A percentile compares a stretch with the other conserved stretches of the same genome.
These are phyloP conservation scores for Aulostomus chinensis DNA, from an alignment of 2,797 vertebrate species.

Conservation along the genomic window DNA sequence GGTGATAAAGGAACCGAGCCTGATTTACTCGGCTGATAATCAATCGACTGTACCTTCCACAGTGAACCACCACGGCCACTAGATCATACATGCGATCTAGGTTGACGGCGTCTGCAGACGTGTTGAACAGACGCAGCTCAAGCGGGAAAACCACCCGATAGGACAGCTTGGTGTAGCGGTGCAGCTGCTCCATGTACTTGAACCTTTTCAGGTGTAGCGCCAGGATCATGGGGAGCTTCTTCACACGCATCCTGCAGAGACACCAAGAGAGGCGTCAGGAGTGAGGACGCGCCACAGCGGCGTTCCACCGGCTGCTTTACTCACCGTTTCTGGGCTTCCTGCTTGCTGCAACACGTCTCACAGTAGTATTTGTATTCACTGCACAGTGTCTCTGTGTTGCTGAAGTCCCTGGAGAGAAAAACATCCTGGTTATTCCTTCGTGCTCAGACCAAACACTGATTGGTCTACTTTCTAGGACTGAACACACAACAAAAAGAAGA, in stretches of 20 bases:
- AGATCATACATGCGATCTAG: slow-evolving; percentile 97
- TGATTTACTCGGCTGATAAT: no score
- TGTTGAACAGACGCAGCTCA: slow-evolving; percentile 96
- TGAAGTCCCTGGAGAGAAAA: slow-evolving; percentile 89
- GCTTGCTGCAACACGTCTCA: slow-evolving; percentile 98
- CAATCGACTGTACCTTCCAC: slow-evolving; percentile 85
- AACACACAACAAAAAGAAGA: neutral
- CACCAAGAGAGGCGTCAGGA: neutral
- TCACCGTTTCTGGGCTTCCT: slow-evolving; percentile 97
- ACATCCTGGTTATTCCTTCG: slow-evolving; percentile 14
- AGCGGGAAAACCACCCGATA: slow-evolving; percentile 96
- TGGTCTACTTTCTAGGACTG: no score
- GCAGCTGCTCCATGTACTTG: slow-evolving; percentile 98
- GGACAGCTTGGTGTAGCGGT: slow-evolving; percentile 96
- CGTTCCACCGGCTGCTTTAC: slow-evolving; percentile 10
- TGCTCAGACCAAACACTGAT: neutral
- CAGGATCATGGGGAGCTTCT: slow-evolving; percentile 97
- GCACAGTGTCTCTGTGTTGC: slow-evolving; percentile 97
- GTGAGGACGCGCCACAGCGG: neutral
- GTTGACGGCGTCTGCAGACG: slow-evolving; percentile 91
- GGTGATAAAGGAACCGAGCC: no score
- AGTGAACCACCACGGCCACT: slow-evolving; percentile 96
- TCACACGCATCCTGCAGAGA: slow-evolving; percentile 83
- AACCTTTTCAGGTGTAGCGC: slow-evolving; percentile 96
- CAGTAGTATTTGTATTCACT: slow-evolving; percentile 99